Evolutionary conservation across 1,140 invertebrate genomes (phyloP).

Genomic region (Adoxophyes honmai): DNA sequence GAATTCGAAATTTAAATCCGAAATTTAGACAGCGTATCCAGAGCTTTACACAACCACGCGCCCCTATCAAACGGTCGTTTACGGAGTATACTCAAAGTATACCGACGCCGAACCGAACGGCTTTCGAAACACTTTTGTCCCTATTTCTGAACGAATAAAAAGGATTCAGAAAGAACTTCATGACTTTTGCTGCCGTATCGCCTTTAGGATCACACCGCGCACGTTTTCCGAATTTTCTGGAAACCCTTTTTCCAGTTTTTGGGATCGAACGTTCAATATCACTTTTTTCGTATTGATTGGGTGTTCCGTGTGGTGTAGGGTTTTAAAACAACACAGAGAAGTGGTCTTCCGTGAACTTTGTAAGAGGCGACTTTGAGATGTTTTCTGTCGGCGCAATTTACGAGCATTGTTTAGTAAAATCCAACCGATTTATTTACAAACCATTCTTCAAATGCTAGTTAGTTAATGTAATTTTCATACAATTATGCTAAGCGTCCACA

Average conservation of each 20-base stretch:
- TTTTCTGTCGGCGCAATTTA: too few relatives aligned
- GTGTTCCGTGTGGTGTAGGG: too few relatives aligned
- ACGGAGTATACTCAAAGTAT: conserved; percentile 62
- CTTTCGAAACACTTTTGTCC: conserved; percentile 64
- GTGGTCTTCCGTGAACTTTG: too few relatives aligned
- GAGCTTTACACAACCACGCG: conserved; percentile 28
- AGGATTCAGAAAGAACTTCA: conserved; percentile 59
- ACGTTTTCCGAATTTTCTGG: conserved; percentile 33
- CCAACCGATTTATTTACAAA: too few relatives aligned
- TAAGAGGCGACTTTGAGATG: too few relatives aligned
- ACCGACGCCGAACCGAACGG: conserved; percentile 53
- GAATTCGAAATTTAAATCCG: too few relatives aligned
- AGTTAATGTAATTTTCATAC: too few relatives aligned
- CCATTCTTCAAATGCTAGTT: too few relatives aligned
- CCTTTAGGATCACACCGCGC: conserved; percentile 39
- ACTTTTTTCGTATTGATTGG: background rate
- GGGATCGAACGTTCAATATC: background rate
- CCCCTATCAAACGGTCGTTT: conserved; percentile 70
- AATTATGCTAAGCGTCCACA: too few relatives aligned
- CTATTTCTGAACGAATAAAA: conserved; percentile 68
- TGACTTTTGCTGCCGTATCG: conserved; percentile 62
- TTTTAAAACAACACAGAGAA: too few relatives aligned
- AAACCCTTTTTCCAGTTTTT: conserved; percentile 33
- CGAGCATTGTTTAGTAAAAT: too few relatives aligned
- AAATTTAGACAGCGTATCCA: conserved; percentile 30